Evolutionary conservation across 2,113 vertebrate species (phyloP), one percentile per base, ranked within the genome.

Genomic region (Strix uralensis): DNA sequence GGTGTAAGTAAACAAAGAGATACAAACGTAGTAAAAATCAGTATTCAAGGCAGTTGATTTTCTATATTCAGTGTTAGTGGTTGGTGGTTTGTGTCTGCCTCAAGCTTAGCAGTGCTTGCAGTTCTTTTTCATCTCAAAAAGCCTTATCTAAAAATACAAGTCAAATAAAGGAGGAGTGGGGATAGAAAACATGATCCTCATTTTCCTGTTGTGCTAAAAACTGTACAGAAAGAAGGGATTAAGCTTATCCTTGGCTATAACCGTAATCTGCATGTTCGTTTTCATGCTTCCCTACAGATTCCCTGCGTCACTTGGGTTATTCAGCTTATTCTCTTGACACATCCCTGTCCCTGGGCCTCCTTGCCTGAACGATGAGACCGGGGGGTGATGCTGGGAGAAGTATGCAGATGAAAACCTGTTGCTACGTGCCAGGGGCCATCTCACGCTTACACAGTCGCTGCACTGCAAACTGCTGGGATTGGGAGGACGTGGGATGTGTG

Each of bases 181-280:
- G 55, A 88, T 42, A 83, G 81, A 82, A 93, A 82, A 82, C 85
- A 66, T 77, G 54, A 89, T 80, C 93, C 58, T 93, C 34, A 11
- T 65, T 92, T 86, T 65, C 49, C 78, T 85, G 22, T 94, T 82
- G 74, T 30, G 75, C 71, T 90, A 54, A 90, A 83, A 62, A 71
- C 46, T 78, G 55, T 83, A 57, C 52, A 69, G 74, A 94, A 92
- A 78, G 63, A 44, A 90, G 83, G 90, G 88, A 94, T 94, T 88
- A 86, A 51, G 51, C 8, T 94, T 94, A 74, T 84, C 91, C 83
- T 34, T 88, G 86, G 46, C 75, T 86, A 32, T 88, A 93, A 77
- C 75, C 0, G 4, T 83, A 95, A 95, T 88, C 88, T 83, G 49
- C 3, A 1, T 92, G 75, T 94, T 94, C 5, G 0, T 88, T 86